These are phyloP conservation scores for Geophilus truncorum DNA, from an alignment of 2,888 invertebrate genomes.

Conservation along the genomic window DNA sequence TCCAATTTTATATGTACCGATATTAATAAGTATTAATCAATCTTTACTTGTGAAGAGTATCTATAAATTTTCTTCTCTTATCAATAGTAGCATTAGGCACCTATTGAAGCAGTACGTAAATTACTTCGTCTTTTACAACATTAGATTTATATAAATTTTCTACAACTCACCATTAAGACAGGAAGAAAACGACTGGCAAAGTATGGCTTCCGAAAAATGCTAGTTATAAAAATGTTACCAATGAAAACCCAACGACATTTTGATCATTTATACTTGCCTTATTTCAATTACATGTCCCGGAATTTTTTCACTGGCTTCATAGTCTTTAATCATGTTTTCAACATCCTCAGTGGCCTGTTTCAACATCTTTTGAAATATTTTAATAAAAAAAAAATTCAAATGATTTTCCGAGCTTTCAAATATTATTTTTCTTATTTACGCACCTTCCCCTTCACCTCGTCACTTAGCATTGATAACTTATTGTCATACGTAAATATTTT, in stretches of 20 bases:
- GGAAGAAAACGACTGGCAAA: not conserved
- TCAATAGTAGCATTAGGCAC: too few relatives aligned
- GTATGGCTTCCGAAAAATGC: conserved; percentile 15
- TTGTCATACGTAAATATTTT: not conserved
- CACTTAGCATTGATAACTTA: not conserved
- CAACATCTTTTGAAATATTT: not conserved
- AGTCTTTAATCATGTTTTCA: not conserved
- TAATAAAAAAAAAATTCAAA: not conserved
- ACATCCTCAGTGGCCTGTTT: not conserved
- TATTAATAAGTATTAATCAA: too few relatives aligned
- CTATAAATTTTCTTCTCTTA: too few relatives aligned
- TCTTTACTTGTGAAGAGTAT: too few relatives aligned
- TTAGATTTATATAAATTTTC: not conserved
- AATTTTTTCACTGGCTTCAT: not conserved
- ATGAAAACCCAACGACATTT: not conserved
- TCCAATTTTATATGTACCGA: too few relatives aligned
- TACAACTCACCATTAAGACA: not conserved
- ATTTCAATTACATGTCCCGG: not conserved
- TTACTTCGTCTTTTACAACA: too few relatives aligned
- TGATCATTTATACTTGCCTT: not conserved
- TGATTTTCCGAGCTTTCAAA: too few relatives aligned
- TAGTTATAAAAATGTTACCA: not conserved
- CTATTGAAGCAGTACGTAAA: too few relatives aligned
- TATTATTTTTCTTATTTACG: not conserved
- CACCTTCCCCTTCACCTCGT: not conserved